Evolutionary conservation across 2,888 invertebrate species (phyloP).

Genomic region (Cosmia pyralina): DNA sequence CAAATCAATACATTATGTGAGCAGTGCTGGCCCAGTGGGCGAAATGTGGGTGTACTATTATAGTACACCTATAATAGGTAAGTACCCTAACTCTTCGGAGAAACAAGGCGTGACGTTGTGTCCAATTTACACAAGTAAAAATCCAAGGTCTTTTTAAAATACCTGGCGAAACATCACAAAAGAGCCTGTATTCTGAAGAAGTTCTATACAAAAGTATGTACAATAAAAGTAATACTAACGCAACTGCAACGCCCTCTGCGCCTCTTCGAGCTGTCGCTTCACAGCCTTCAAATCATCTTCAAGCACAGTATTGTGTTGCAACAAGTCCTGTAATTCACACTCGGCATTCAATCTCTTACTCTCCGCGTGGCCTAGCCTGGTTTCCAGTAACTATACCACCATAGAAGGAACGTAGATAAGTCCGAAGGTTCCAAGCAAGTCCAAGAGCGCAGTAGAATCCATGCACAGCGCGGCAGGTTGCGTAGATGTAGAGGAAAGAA

Average conservation of each 20-base stretch:
- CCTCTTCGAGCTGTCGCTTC: conserved; percentile 84
- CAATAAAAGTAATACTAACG: conserved; percentile 77
- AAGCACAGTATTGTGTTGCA: conserved; percentile 92
- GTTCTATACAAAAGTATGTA: conserved; percentile 31
- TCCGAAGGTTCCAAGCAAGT: conserved; percentile 66
- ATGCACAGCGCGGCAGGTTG: conserved; percentile 72
- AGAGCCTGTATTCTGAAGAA: background rate
- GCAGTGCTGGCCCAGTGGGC: no score
- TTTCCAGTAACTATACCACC: conserved; percentile 90
- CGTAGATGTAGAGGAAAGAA: conserved; percentile 75
- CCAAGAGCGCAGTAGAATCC: conserved; percentile 64
- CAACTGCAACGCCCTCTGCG: conserved; percentile 79
- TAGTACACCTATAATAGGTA: no score
- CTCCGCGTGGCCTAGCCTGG: conserved; percentile 91
- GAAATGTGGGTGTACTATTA: no score
- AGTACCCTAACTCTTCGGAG: no score
- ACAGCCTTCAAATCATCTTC: conserved; percentile 90
- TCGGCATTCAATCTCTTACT: conserved; percentile 92
- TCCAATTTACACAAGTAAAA: conserved; percentile 6
- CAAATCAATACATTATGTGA: background rate
- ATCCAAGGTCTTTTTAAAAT: background rate
- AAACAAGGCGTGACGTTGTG: no score
- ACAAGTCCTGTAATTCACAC: conserved; percentile 90
- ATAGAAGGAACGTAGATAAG: conserved; percentile 74
- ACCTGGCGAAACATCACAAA: background rate